A percentile compares a stretch with the other conserved stretches of the same genome.
Conservation (phyloP, 2,888 invertebrate genomes). For the Rhyacophila evoluta region DNA sequence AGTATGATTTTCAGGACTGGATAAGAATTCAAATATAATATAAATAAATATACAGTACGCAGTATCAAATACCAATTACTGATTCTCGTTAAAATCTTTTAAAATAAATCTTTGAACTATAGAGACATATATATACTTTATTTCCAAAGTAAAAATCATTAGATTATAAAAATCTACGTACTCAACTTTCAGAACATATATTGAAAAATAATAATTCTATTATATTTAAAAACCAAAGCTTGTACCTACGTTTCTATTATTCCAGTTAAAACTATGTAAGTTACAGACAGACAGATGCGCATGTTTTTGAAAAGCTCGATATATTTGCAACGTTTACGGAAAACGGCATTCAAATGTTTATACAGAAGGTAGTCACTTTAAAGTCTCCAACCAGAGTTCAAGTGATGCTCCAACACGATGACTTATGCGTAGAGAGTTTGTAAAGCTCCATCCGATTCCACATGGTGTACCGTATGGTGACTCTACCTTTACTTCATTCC, state of each 20-base stretch:
- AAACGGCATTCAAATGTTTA: neutral
- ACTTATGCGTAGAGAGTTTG: neutral
- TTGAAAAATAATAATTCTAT: neutral
- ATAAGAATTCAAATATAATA: too few relatives aligned
- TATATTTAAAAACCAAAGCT: neutral
- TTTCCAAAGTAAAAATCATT: too few relatives aligned
- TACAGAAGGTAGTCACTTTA: neutral
- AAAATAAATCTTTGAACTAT: too few relatives aligned
- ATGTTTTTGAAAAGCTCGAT: neutral
- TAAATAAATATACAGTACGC: too few relatives aligned
- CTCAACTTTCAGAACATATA: neutral
- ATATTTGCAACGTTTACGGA: neutral
- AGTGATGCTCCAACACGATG: neutral
- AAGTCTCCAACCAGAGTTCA: neutral
- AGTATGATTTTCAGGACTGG: too few relatives aligned
- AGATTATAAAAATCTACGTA: neutral
- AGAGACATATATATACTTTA: too few relatives aligned
- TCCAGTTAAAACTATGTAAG: too few relatives aligned
- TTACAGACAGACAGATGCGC: too few relatives aligned
- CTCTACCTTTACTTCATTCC: neutral
- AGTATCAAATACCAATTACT: too few relatives aligned
- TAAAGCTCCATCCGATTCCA: neutral
- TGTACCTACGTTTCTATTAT: neutral
- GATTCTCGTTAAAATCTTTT: too few relatives aligned
- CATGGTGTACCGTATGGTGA: neutral